Evolutionary conservation across 2,888 invertebrate genomes (phyloP).

Genomic region (Sarcophaga rosellei): DNA sequence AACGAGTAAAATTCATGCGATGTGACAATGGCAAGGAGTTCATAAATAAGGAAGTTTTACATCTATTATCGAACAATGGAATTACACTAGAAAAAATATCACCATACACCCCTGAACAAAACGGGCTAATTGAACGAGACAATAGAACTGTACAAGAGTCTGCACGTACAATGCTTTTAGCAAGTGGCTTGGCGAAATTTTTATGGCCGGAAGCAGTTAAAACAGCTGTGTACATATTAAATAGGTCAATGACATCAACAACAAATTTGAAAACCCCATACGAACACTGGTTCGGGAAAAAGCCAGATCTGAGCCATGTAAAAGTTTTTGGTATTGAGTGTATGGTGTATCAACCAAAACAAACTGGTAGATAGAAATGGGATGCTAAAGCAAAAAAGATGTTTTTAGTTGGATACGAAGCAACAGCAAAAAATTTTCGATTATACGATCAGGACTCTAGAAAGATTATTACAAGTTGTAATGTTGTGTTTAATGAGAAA

Average conservation of each 20-base stretch:
- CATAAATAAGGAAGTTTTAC: slow-evolving; percentile 44
- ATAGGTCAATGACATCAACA: slow-evolving; percentile 66
- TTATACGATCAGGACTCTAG: slow-evolving; percentile 29
- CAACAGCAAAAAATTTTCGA: slow-evolving; percentile 43
- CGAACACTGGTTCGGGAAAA: slow-evolving; percentile 61
- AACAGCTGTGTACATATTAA: slow-evolving; percentile 75
- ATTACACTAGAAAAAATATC: slow-evolving; percentile 49
- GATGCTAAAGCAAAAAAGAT: slow-evolving; percentile 52
- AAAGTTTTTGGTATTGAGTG: slow-evolving; percentile 60
- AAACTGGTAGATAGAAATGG: slow-evolving; percentile 57
- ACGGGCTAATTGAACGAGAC: slow-evolving; percentile 42
- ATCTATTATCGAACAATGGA: slow-evolving; percentile 7
- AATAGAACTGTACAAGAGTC: slow-evolving; percentile 50
- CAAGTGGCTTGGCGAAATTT: slow-evolving; percentile 67
- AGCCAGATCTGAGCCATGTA: slow-evolving; percentile 63
- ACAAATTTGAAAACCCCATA: slow-evolving; percentile 40
- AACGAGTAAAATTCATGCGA: slow-evolving; percentile 38
- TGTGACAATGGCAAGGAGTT: slow-evolving; percentile 45
- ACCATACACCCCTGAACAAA: slow-evolving; percentile 57
- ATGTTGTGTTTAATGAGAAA: slow-evolving; percentile 57
- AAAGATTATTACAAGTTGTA: slow-evolving; percentile 37
- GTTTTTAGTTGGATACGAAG: slow-evolving; percentile 54
- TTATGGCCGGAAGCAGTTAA: slow-evolving; percentile 78
- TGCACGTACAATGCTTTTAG: slow-evolving; percentile 61
- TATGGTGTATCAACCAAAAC: slow-evolving; percentile 53